Conservation (phyloP, 1,140 invertebrate genomes). For the Acyrthosiphon pisum region DNA sequence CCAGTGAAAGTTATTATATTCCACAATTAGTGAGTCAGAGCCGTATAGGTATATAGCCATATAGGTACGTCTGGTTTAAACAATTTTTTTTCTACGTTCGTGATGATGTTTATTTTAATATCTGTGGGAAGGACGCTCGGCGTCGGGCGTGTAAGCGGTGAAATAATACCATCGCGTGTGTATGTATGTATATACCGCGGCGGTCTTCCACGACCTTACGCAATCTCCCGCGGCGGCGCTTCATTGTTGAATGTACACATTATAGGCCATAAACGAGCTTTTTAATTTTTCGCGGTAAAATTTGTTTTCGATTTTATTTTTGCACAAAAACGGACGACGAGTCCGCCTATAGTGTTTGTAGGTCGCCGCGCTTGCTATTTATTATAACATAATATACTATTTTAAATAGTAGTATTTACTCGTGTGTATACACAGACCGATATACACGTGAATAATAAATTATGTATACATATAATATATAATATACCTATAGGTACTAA, state of each 20-base stretch:
- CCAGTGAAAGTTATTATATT: conserved; percentile 46
- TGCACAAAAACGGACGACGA: not conserved
- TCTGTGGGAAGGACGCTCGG: not conserved
- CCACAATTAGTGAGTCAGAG: not conserved
- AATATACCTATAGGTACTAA: not conserved
- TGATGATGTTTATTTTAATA: not conserved
- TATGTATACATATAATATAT: not conserved
- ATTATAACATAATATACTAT: not conserved
- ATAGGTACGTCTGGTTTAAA: not conserved
- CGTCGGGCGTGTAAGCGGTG: not conserved
- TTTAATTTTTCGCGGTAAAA: not conserved
- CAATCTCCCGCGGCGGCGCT: not conserved
- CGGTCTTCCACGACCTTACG: conserved; percentile 19
- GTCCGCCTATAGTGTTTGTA: not conserved
- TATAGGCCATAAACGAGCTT: not conserved
- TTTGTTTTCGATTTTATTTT: not conserved
- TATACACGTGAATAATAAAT: not conserved
- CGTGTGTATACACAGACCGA: not conserved
- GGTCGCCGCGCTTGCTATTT: not conserved
- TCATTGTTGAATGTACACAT: not conserved
- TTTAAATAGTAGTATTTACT: not conserved
- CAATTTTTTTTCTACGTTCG: not conserved
- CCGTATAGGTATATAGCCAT: not conserved
- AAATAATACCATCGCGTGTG: not conserved
- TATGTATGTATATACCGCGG: not conserved